Evolutionary conservation across 1,140 invertebrate genomes (phyloP), one percentile per base, ranked within the genome.

Genomic region (Pseudomyrmex sp.): DNA sequence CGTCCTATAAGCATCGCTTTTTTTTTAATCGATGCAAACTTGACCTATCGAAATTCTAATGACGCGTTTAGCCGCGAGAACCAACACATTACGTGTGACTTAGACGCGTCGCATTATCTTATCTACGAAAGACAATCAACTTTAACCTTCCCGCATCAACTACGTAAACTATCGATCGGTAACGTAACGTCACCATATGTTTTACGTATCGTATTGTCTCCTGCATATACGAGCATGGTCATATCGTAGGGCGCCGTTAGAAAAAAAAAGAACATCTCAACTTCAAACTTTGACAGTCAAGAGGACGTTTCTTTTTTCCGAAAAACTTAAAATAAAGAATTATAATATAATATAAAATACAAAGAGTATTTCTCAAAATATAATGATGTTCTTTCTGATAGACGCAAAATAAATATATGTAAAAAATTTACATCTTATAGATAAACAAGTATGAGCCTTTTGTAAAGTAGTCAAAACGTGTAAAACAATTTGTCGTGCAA

Each of bases 121-220:
- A 75, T 84, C 86, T 74, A 74, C 85, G 68, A 75, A 84, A n/a
- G 72, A 61, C 65, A 46, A 87, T 86, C 59, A 86, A 65, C 18
- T 83, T 86, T 83, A 86, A 87, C 85, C 85, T 86, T 87, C 75
- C 48, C 4, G 26, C 35, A 70, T 65, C 48, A 13, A 56, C 59
- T 88, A 83, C 18, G 52, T 83, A 63, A 15, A 35, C 56, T 62
- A 48, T 62, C 26, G 84, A 69, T 82, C 73, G 76, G 77, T 74
- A 54, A 86, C 61, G 72, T 54, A 54, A 86, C 61, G 72, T 54
- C 74, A 59, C 59, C 73, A 68, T 61, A 59, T 50, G 59, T 62
- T 82, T 72, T 79, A 80, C 77, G 56, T 85, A 82, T 82, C 48
- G 58, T 15, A 84, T 94, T 90, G 65, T 93, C 91, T 56, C 73